phyloP scores from a whole-genome alignment of 30 jellyfish, hydroid and myxozoan species.

The Aurelia sp. region DNA sequence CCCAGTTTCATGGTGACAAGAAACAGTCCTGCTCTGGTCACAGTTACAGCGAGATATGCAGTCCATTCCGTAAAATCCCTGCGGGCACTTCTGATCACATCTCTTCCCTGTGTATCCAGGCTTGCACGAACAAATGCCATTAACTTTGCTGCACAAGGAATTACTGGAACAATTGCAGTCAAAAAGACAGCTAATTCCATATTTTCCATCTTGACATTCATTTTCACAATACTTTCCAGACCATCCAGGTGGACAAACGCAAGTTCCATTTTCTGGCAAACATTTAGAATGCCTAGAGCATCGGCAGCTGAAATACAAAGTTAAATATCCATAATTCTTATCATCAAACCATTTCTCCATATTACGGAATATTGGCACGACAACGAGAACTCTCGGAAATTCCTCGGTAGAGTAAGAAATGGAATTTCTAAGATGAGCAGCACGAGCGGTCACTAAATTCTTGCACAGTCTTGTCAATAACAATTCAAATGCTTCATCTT shows the following conservation, averaged over 20 bases:
- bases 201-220: constrained; percentile 73
- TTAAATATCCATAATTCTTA: too few relatives aligned
- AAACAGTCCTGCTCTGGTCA: constrained; percentile 21
- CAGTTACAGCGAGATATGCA: constrained; percentile 71
- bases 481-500: too few relatives aligned
- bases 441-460: too few relatives aligned
- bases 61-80: constrained; percentile 63
- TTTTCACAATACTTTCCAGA: constrained; percentile 54
- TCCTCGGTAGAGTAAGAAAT: too few relatives aligned
- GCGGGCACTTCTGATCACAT: constrained; percentile 64
- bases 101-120: constrained; percentile 76
- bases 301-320: constrained; percentile 63
- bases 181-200: constrained; percentile 68
- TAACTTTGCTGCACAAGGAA: constrained; percentile 59
- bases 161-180: constrained; percentile 75
- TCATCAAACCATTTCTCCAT: too few relatives aligned
- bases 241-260: constrained; percentile 93
- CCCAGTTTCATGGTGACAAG: constrained; percentile 81
- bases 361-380: too few relatives aligned
- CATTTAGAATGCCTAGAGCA: constrained; percentile 83
- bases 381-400: too few relatives aligned
- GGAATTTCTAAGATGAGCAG: too few relatives aligned
- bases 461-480: too few relatives aligned
- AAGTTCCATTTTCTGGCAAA: constrained; percentile 68
- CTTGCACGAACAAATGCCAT: constrained; percentile 81